These are phyloP conservation scores for Ectemnius lituratus DNA, from an alignment of 2,888 invertebrate genomes.

Conservation along the genomic window DNA sequence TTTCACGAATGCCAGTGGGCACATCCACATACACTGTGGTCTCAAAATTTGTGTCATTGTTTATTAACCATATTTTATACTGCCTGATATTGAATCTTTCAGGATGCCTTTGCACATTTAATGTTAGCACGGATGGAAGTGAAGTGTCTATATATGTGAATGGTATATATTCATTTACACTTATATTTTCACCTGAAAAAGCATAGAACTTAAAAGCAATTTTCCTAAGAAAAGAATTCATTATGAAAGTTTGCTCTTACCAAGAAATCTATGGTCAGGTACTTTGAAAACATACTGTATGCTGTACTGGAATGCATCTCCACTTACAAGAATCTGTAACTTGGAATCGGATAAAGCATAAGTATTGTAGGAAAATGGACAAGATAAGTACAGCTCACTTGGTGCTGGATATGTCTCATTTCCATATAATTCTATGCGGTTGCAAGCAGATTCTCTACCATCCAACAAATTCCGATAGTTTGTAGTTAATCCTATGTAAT, in stretches of 20 bases:
- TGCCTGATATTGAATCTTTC: constrained; percentile 67
- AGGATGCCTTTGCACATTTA: constrained; percentile 72
- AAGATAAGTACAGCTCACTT: constrained; percentile 66
- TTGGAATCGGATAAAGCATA: constrained; percentile 66
- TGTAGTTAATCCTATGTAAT: constrained; percentile 61
- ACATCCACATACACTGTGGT: constrained; percentile 39
- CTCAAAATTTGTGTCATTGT: constrained; percentile 63
- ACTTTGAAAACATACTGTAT: constrained; percentile 70
- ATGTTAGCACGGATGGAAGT: constrained; percentile 57
- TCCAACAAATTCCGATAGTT: constrained; percentile 67
- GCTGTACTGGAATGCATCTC: constrained; percentile 63
- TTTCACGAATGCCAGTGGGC: constrained; percentile 31
- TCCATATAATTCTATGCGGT: constrained; percentile 56
- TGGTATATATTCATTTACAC: constrained; percentile 63
- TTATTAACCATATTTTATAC: constrained; percentile 72
- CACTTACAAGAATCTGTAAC: constrained; percentile 65
- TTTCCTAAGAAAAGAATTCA: not conserved
- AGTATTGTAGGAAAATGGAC: constrained; percentile 64
- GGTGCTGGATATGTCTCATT: constrained; percentile 43
- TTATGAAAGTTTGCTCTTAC: constrained; percentile 48
- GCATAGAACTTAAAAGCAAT: not conserved
- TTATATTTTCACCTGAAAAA: constrained; percentile 41
- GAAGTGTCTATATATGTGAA: constrained; percentile 74
- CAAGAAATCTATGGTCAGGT: constrained; percentile 66
- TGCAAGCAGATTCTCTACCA: constrained; percentile 61